Evolutionary conservation across 2,113 vertebrate species (phyloP).

Genomic region (Leptobrachium leishanense): DNA sequence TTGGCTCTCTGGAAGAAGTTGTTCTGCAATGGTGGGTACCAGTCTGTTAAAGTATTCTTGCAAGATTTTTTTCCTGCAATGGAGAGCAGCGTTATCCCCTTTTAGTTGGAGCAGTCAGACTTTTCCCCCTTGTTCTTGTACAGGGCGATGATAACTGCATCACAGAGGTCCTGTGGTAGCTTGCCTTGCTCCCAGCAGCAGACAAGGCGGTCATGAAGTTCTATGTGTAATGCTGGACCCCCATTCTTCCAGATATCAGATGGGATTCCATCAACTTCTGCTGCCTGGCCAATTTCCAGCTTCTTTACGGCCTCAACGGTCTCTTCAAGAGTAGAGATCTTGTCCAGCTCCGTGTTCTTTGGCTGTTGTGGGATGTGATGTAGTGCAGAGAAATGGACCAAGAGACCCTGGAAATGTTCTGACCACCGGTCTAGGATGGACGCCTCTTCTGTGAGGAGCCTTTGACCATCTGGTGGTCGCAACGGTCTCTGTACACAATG

Average conservation of each 20-base stretch:
- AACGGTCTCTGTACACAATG: too few relatives aligned
- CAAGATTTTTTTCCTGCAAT: neutral
- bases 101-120: neutral
- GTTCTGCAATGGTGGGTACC: neutral
- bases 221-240: neutral
- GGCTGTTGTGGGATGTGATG: neutral
- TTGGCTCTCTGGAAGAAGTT: neutral
- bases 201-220: neutral
- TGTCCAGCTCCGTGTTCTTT: neutral
- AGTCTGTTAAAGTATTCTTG: neutral
- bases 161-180: neutral
- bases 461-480: too few relatives aligned
- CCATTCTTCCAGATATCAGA: neutral
- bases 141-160: neutral
- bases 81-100: neutral
- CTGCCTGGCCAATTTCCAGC: neutral
- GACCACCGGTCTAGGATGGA: too few relatives aligned
- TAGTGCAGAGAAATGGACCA: too few relatives aligned
- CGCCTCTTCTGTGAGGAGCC: too few relatives aligned
- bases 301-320: too few relatives aligned
- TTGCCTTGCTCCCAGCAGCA: neutral
- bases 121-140: neutral
- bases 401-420: too few relatives aligned
- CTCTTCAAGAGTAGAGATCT: neutral
- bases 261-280: neutral